phyloP scores from a whole-genome alignment of 2,797 vertebrate species.

The Scolopax rusticola region DNA sequence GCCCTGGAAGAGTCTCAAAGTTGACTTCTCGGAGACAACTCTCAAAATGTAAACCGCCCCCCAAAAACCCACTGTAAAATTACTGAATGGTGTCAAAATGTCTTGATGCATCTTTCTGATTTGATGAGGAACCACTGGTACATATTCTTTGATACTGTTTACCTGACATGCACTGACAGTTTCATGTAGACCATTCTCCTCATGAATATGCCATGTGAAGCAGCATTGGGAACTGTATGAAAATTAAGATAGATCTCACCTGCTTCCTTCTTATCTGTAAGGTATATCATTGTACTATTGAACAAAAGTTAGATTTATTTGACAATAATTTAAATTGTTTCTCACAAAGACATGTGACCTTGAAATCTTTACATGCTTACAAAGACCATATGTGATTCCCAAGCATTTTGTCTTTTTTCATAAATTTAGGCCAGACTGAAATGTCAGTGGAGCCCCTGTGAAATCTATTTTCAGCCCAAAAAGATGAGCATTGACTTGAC shows the following conservation, averaged over 20 bases:
- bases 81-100: not conserved
- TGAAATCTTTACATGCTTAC: not conserved
- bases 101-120: not conserved
- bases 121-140: not conserved
- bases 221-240: not conserved
- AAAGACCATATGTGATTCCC: not conserved
- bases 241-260: not conserved
- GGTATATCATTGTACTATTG: not conserved
- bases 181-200: not conserved
- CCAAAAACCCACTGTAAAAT: not conserved
- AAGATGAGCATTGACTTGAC: not conserved
- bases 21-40: not conserved
- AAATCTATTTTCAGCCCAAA: not conserved
- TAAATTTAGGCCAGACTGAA: not conserved
- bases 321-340: not conserved
- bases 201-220: not conserved
- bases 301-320: not conserved
- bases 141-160: not conserved
- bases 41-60: not conserved
- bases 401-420: not conserved
- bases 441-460: accelerated
- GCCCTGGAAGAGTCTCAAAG: not conserved
- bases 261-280: not conserved
- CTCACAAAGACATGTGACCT: not conserved
- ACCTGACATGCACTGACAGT: not conserved